A percentile compares a stretch with the other conserved stretches of the same genome.
These are phyloP conservation scores for Leistus spinibarbis DNA, from an alignment of 2,888 invertebrate species.

Conservation along the genomic window DNA sequence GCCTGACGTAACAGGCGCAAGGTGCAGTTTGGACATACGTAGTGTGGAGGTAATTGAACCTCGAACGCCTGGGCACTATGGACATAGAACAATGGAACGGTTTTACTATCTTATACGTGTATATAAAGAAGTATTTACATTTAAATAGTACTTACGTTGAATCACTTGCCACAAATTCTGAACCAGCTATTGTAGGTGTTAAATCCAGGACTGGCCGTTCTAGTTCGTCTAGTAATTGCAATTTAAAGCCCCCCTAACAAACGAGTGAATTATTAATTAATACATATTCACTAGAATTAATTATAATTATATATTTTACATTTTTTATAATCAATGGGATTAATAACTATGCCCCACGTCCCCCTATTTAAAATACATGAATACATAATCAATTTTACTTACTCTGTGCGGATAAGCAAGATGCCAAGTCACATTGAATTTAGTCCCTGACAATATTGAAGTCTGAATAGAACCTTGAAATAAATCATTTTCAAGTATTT, in stretches of 20 bases:
- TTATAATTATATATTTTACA: background rate
- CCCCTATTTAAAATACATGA: too few relatives aligned
- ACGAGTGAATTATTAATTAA: constrained; percentile 42
- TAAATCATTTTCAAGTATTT: too few relatives aligned
- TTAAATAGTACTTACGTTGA: constrained; percentile 80
- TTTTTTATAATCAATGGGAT: too few relatives aligned
- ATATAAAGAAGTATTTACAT: constrained; percentile 1
- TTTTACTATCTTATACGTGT: background rate
- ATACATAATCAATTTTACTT: too few relatives aligned
- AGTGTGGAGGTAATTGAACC: constrained; percentile 80
- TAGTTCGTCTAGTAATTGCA: constrained; percentile 84
- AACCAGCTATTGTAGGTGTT: constrained; percentile 79
- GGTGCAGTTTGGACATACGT: constrained; percentile 88
- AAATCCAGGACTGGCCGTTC: constrained; percentile 84
- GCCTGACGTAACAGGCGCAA: constrained; percentile 89
- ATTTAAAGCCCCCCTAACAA: constrained; percentile 87
- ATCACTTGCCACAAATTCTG: constrained; percentile 82
- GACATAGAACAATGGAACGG: background rate
- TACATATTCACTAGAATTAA: background rate
- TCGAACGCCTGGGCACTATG: constrained; percentile 80
- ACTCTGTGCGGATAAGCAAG: constrained; percentile 91
- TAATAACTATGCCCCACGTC: too few relatives aligned
- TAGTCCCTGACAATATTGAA: constrained; percentile 79
- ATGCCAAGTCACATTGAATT: constrained; percentile 91
- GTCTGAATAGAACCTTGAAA: constrained; percentile 72